Conservation (phyloP, 2,888 invertebrate species). For the Epinotia ramella region DNA sequence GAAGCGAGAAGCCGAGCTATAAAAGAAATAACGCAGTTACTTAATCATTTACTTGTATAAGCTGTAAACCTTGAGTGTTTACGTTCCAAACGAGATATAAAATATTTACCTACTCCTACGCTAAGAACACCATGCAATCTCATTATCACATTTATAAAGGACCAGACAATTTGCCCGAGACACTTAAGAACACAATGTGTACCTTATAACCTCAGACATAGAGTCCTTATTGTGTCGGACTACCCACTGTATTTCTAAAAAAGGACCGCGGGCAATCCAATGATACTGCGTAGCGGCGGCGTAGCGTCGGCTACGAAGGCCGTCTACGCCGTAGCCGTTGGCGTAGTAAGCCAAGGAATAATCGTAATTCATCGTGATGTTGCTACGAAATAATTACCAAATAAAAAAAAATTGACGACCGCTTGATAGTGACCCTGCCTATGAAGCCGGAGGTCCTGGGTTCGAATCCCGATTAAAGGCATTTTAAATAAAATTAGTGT, state of each 20-base stretch:
- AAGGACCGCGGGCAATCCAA: neutral
- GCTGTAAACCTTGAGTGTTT: neutral
- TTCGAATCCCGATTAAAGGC: no score
- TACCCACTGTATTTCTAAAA: neutral
- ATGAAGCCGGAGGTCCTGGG: no score
- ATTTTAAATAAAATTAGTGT: no score
- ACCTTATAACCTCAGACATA: neutral
- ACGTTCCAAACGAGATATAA: neutral
- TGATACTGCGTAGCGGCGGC: neutral
- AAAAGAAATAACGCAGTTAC: neutral
- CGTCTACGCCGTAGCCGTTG: conserved; percentile 6
- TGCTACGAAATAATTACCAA: no score
- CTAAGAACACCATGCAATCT: neutral
- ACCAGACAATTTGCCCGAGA: neutral
- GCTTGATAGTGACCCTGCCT: no score
- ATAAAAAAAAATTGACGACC: no score
- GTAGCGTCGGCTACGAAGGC: conserved; percentile 19
- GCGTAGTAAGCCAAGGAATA: neutral
- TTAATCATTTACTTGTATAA: neutral
- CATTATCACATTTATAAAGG: neutral
- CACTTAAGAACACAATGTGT: neutral
- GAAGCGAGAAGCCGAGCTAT: no score
- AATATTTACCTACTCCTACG: neutral
- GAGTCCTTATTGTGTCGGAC: neutral
- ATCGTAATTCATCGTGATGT: no score